Evolutionary conservation across 2,797 vertebrate species (phyloP).

Genomic region (Falco cherrug): DNA sequence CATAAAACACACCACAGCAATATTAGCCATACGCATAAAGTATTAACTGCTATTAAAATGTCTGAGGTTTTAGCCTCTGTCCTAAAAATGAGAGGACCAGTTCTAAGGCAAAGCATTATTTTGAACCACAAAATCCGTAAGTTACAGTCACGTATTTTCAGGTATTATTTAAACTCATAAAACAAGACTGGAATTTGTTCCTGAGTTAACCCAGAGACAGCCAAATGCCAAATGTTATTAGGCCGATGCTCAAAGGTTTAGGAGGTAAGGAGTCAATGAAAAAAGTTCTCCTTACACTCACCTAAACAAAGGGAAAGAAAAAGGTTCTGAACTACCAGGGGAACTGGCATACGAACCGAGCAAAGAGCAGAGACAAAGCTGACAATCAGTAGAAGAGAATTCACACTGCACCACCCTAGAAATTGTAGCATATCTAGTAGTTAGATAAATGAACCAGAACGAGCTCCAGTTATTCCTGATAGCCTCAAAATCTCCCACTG

Average conservation of each 20-base stretch:
- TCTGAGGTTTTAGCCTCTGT: slow-evolving; percentile 11
- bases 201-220: slow-evolving; percentile 10
- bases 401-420: neutral
- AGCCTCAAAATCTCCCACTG: neutral
- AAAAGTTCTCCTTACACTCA: neutral
- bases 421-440: neutral
- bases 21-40: slow-evolving; percentile 20
- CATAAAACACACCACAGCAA: slow-evolving; percentile 39
- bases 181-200: slow-evolving; percentile 1
- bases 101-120: neutral
- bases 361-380: neutral
- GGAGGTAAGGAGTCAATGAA: neutral
- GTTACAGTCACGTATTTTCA: neutral
- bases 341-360: neutral
- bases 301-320: neutral
- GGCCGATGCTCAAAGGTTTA: neutral
- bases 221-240: neutral
- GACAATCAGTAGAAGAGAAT: neutral
- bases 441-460: neutral
- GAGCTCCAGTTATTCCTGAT: neutral
- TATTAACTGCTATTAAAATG: slow-evolving; percentile 46
- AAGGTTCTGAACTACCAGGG: neutral
- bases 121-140: slow-evolving; percentile 14
- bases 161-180: slow-evolving; percentile 29
- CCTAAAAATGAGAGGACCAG: slow-evolving; percentile 7